Evolutionary conservation across 2,888 invertebrate genomes (phyloP), one percentile per base, ranked within the genome.

Genomic region (Cephalotes varians): DNA sequence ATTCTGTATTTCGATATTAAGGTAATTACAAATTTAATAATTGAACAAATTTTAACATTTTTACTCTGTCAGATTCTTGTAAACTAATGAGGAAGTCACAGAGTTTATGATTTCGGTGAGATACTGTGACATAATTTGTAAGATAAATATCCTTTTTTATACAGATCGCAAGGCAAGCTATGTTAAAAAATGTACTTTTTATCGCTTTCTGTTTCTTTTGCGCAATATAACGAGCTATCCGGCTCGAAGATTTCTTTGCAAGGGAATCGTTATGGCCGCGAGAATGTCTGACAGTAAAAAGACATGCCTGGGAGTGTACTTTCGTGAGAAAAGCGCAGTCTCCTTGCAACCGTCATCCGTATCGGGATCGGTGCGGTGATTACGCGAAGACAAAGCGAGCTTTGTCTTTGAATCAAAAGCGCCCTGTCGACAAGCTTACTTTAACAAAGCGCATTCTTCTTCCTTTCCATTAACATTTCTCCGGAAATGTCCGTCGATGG

Each of bases 251-350:
- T 65, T 76, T 76, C 65, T 76, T 76, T 65, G 54, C 76, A 28
- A 65, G 18, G 28, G 74, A 37, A 60, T 60, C 80, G 67, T 56
- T 73, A 81, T 21, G 18, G 80, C 65, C 34, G 67, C 67, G 54
- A 67, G 69, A 81, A 62, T 49, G 56, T 65, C 65, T 81, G 67
- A 73, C 67, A 62, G 25, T 81, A 86, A 87, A 87, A 87, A 81
- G 82, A 67, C 28, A 71, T 64, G 80, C 71, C 67, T 85, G 77
- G 85, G 72, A 77, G 82, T 82, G 40, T 65, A 77, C 40, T 84
- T 77, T 86, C 82, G 81, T 87, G 84, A 86, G 81, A 87, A 76
- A 86, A 87, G 77, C 80, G 65, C 72, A 82, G 65, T 86, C 72
- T 83, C 54, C 80, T 82, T 56, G 62, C 72, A 73, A 40, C 76